A percentile compares a stretch with the other conserved stretches of the same genome.
phyloP scores from a whole-genome alignment of 1,140 invertebrate species.

The Drosophila malerkotliana region DNA sequence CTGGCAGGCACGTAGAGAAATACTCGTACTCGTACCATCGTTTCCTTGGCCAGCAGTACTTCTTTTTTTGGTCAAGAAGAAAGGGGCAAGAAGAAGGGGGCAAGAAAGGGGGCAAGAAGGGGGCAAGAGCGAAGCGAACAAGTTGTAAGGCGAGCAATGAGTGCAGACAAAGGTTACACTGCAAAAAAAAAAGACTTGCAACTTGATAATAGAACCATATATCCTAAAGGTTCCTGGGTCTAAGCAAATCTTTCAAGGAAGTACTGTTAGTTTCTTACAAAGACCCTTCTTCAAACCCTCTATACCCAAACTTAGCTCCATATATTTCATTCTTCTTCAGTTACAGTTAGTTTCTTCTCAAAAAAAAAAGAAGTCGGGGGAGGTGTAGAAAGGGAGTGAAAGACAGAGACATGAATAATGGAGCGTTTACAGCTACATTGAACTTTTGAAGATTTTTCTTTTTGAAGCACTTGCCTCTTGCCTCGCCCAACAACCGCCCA shows the following conservation, averaged over 20 bases:
- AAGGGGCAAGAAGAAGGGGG: conserved; percentile 54
- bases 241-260: too few species aligned
- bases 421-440: conserved; percentile 73
- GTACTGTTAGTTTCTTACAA: too few species aligned
- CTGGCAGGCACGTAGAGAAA: conserved; percentile 48
- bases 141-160: conserved; percentile 78
- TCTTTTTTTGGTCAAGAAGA: conserved; percentile 67
- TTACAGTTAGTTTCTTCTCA: background rate
- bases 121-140: conserved; percentile 57
- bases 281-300: too few species aligned
- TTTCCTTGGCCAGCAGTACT: conserved; percentile 40
- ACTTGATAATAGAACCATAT: too few species aligned
- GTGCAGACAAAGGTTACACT: conserved; percentile 64
- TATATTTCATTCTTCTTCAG: background rate
- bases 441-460: conserved; percentile 63
- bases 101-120: conserved; percentile 56
- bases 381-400: background rate
- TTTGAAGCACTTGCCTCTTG: conserved; percentile 53
- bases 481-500: conserved; percentile 42
- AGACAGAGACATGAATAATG: conserved; percentile 53
- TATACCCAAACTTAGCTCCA: too few species aligned
- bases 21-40: conserved; percentile 51
- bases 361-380: background rate
- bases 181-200: background rate
- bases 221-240: too few species aligned